Evolutionary conservation across 1,140 invertebrate genomes (phyloP).

Genomic region (Atta colombica): DNA sequence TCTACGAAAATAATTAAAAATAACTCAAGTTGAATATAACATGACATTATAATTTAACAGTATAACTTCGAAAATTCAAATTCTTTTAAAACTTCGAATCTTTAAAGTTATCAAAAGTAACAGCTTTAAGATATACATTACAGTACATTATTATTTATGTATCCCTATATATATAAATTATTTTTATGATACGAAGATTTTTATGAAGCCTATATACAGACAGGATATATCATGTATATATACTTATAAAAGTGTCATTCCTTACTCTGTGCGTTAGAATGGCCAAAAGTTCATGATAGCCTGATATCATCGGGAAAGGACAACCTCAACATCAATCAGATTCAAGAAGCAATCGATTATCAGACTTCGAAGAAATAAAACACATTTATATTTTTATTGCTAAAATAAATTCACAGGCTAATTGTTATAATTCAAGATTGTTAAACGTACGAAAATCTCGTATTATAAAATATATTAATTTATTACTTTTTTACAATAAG

Average conservation of each 20-base stretch:
- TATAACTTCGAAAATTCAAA: no score
- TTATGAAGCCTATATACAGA: not conserved
- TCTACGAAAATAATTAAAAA: no score
- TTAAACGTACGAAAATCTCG: not conserved
- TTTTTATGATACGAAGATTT: not conserved
- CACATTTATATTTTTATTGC: not conserved
- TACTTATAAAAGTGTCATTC: no score
- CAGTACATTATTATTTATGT: not conserved
- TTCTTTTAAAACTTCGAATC: no score
- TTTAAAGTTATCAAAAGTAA: no score
- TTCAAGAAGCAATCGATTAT: no score
- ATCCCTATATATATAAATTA: not conserved
- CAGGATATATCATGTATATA: not conserved
- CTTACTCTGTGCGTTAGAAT: not conserved
- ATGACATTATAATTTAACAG: no score
- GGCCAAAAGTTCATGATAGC: no score
- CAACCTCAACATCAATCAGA: no score
- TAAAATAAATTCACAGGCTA: not conserved
- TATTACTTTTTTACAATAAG: not conserved
- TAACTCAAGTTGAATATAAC: no score
- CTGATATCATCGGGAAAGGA: no score
- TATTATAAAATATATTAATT: slow-evolving; percentile 8
- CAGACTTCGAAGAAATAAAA: no score
- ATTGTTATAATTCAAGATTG: not conserved
- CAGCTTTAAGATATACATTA: not conserved